These are phyloP conservation scores for Echiichthys vipera DNA, from an alignment of 2,797 vertebrate genomes.

Conservation along the genomic window DNA sequence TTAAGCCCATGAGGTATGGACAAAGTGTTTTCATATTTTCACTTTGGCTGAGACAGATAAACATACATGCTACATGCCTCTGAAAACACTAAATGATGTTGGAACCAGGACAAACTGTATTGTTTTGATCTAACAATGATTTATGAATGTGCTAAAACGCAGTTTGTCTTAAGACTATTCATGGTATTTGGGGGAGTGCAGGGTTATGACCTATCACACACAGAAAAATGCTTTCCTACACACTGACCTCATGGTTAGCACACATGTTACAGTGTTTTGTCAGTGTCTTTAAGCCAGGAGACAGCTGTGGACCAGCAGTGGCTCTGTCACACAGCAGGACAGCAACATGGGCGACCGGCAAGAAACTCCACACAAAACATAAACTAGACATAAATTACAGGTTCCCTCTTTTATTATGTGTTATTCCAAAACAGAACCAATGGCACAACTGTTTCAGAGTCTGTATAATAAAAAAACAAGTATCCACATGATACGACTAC, in stretches of 20 bases:
- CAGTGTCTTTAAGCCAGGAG: constrained; percentile 48
- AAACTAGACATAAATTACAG: not conserved
- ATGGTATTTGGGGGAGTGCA: constrained; percentile 22
- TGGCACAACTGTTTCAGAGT: not conserved
- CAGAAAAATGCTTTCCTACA: constrained; percentile 67
- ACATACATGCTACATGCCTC: not conserved
- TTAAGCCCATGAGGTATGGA: not conserved
- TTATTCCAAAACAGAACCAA: not conserved
- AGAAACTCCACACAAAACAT: not conserved
- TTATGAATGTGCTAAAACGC: constrained; percentile 43
- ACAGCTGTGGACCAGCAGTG: constrained; percentile 62
- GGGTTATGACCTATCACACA: constrained; percentile 46
- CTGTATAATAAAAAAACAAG: too few relatives aligned
- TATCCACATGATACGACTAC: too few relatives aligned
- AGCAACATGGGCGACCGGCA: constrained; percentile 52
- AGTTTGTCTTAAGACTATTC: constrained; percentile 24
- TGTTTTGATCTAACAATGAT: constrained; percentile 42
- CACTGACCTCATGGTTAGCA: constrained; percentile 49
- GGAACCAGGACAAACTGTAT: not conserved
- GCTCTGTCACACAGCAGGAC: constrained; percentile 48
- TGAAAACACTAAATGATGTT: constrained; percentile 4
- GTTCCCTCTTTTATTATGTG: not conserved
- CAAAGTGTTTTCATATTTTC: not conserved
- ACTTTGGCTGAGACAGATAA: constrained; percentile 4
- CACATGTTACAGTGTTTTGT: constrained; percentile 62